Conservation (phyloP, 1,140 invertebrate species). For the Bradysia coprophila region DNA sequence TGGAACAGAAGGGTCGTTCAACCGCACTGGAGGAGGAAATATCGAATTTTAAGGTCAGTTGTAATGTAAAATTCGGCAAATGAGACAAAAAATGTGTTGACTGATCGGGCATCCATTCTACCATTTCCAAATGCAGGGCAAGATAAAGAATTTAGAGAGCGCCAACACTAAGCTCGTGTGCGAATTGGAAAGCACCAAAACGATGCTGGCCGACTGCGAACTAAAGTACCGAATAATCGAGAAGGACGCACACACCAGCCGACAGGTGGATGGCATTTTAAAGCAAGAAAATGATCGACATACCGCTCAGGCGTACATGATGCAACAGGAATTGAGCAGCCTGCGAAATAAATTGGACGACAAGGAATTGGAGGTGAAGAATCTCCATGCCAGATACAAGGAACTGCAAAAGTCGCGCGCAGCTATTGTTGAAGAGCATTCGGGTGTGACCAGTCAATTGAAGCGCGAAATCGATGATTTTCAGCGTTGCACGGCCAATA, state of each 20-base stretch:
- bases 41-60: constrained; percentile 10
- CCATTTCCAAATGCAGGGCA: no score
- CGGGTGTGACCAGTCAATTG: constrained; percentile 29
- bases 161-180: constrained; percentile 13
- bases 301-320: constrained; percentile 13
- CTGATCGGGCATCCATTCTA: no score
- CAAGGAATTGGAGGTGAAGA: constrained; percentile 30
- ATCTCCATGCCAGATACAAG: constrained; percentile 27
- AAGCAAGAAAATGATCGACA: constrained; percentile 16
- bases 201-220: constrained; percentile 13
- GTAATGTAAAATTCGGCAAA: background rate
- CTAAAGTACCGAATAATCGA: constrained; percentile 18
- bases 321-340: constrained; percentile 15
- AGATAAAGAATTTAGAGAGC: constrained; percentile 14
- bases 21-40: constrained; percentile 16
- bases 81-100: background rate
- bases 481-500: constrained; percentile 16
- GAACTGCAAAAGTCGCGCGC: constrained; percentile 30
- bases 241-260: constrained; percentile 9
- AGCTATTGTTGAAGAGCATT: constrained; percentile 30
- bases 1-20: constrained; percentile 17
- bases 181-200: constrained; percentile 14
- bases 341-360: constrained; percentile 14
- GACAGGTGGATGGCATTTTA: constrained; percentile 10
- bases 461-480: constrained; percentile 28